These are phyloP conservation scores for Vireo griseus DNA, from an alignment of 2,797 vertebrate species.

Conservation along the genomic window DNA sequence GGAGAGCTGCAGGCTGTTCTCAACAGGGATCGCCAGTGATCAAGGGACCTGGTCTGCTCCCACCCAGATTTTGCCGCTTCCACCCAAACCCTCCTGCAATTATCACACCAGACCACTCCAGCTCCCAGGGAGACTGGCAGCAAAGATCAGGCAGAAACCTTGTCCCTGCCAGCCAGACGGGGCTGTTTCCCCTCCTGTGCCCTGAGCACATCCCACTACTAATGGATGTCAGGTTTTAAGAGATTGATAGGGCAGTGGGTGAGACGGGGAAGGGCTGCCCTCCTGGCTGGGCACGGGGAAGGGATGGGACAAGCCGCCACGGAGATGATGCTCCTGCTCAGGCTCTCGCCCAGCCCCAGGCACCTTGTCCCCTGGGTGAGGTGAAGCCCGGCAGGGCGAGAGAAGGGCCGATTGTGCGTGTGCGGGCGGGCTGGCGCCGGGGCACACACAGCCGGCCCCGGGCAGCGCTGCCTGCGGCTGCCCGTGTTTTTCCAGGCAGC, in stretches of 20 bases:
- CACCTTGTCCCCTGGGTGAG: neutral
- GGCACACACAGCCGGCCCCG: neutral
- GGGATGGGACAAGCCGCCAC: fast-evolving
- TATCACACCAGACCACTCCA: neutral
- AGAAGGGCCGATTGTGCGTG: neutral
- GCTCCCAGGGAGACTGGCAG: neutral
- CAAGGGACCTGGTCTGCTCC: neutral
- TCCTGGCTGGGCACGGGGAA: fast-evolving
- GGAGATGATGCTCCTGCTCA: neutral
- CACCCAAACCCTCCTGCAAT: neutral
- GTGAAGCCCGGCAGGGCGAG: neutral
- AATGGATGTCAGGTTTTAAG: neutral
- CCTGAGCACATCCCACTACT: neutral
- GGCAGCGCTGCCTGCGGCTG: neutral
- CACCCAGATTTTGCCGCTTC: neutral
- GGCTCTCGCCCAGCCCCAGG: neutral
- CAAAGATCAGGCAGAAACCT: neutral
- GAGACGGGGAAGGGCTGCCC: neutral
- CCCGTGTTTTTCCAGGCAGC: slow-evolving; percentile 25
- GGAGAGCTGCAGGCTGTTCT: neutral
- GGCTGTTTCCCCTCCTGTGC: neutral
- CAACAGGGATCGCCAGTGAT: fast-evolving
- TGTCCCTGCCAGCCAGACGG: neutral
- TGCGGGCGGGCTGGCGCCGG: neutral
- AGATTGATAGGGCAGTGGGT: fast-evolving